Base-by-base conservation (phyloP, 2,888 invertebrate species). In the Notodonta ziczac region DNA sequence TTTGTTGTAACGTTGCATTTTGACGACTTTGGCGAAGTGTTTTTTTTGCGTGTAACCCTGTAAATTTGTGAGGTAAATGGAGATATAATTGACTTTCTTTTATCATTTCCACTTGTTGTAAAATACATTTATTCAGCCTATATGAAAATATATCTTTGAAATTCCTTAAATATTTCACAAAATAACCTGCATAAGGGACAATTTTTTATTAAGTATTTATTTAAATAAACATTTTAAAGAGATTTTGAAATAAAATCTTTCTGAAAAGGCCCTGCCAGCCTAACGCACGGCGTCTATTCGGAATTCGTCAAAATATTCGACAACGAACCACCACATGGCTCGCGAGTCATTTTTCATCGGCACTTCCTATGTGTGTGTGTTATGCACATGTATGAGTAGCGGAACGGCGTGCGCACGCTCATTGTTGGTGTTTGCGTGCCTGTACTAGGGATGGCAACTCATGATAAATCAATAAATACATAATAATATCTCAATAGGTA, bases 221-320 rank as follows among this genome's bases (percentile, higher is more conserved):
- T 24, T 24, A 7, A 1, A 42, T 42, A 6, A 42, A 42, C 0
- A 9, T 10, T 9, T 42, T 8, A 42, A 42, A 42, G 9, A 7
- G 9, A 24, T 24, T 42, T 13, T n/a, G 5, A n/a, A 46, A 46
- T 5, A 46, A 46, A n/a, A 46, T n/a, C 13, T n/a, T 0, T n/a
- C 8, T 7, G 42, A 5, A n/a, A n/a, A 4, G 12, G 24, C 6
- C 56, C 24, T 5, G 14, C 44, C 6, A 13, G 44, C 24, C 0
- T 16, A 67, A 83, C 77, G 82, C 71, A 81, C 85, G 59, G 71
- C 46, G 53, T 84, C 90, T 91, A 91, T 90, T 89, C 83, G 90
- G 91, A 90, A 91, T 92, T 91, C 91, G 89, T 92, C 91, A 92
- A 91, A 92, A 91, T 91, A 90, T 87, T 87, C 85, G 85, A 81